Evolutionary conservation across 1,140 invertebrate species (phyloP).

Genomic region (Anastrepha obliqua): DNA sequence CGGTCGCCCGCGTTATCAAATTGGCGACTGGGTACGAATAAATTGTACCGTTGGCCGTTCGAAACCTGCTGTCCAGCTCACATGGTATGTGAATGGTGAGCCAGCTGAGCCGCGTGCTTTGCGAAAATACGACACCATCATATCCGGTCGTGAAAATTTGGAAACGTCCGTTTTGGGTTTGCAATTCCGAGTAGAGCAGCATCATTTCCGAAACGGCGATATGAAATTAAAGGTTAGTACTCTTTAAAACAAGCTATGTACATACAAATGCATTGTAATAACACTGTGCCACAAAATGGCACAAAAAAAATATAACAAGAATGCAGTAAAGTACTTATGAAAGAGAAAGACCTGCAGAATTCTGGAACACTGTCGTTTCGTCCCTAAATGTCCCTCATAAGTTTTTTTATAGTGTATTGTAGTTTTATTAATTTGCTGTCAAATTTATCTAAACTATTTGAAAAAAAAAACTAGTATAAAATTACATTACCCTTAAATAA

Average conservation of each 20-base stretch:
- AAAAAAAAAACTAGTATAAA: too few species aligned
- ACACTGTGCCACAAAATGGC: too few species aligned
- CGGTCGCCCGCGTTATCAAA: constrained; percentile 80
- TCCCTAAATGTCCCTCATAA: too few species aligned
- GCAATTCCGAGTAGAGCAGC: constrained; percentile 79
- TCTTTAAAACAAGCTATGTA: background rate
- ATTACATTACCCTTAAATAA: too few species aligned
- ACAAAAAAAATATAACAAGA: too few species aligned
- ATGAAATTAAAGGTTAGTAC: constrained; percentile 80
- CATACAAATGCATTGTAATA: too few species aligned
- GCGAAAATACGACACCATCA: constrained; percentile 76
- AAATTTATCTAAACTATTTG: too few species aligned
- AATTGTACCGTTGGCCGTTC: constrained; percentile 83
- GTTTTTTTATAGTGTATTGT: too few species aligned
- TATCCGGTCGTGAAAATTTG: constrained; percentile 78
- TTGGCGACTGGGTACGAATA: constrained; percentile 80
- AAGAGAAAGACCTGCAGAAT: too few species aligned
- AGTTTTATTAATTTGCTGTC: too few species aligned
- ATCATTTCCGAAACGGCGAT: constrained; percentile 81
- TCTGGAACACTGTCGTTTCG: too few species aligned
- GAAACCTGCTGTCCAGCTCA: constrained; percentile 81
- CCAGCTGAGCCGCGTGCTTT: constrained; percentile 77
- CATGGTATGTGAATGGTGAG: constrained; percentile 85
- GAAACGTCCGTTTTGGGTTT: constrained; percentile 80
- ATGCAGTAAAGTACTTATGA: too few species aligned